These are phyloP conservation scores for Stichodactyla helianthus DNA, from an alignment of 64 coral and sea anemone species.

Conservation along the genomic window DNA sequence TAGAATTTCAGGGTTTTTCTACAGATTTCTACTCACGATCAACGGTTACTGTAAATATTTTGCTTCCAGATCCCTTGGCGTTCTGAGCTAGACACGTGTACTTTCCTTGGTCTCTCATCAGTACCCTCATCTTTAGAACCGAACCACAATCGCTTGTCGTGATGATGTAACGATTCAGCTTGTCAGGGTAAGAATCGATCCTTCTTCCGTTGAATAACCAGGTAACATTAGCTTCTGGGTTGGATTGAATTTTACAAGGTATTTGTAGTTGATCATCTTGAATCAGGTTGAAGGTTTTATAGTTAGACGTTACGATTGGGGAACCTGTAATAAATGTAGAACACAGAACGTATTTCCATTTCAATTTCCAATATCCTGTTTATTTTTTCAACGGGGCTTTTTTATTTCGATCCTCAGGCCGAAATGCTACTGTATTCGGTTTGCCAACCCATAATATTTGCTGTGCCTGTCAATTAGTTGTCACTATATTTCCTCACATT, in stretches of 20 bases:
- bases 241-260: not conserved
- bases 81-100: not conserved
- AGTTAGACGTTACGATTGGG: not conserved
- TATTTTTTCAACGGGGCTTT: too few species aligned
- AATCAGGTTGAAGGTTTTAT: too few species aligned
- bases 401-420: too few species aligned
- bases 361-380: too few species aligned
- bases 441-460: too few species aligned
- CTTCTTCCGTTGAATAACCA: constrained; percentile 10
- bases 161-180: not conserved
- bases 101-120: not conserved
- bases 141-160: not conserved
- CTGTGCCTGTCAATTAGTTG: too few species aligned
- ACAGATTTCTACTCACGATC: not conserved
- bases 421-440: too few species aligned
- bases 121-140: not conserved
- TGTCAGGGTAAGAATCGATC: not conserved
- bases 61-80: not conserved
- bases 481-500: too few species aligned
- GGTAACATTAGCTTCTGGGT: not conserved
- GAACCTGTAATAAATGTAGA: not conserved
- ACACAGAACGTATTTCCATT: not conserved
- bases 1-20: too few species aligned
- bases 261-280: not conserved
- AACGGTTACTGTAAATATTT: not conserved